phyloP scores from a whole-genome alignment of 1,140 invertebrate species.

The Lepidurus couesii region DNA sequence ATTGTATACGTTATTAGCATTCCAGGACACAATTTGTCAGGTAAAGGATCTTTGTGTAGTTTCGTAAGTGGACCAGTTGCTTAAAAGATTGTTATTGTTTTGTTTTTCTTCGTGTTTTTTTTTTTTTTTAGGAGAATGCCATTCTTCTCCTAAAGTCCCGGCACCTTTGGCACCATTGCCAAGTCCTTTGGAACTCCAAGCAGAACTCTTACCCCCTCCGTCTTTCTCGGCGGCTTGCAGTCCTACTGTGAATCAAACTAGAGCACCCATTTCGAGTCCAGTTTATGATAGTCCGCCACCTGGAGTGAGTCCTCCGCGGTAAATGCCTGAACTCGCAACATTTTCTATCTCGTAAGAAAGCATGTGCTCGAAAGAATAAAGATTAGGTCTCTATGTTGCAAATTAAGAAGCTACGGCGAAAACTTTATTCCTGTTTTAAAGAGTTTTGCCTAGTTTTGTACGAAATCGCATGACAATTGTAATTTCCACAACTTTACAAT shows the following conservation, averaged over 20 bases:
- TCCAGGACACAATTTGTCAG: not conserved
- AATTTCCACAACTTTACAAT: too few species aligned
- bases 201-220: not conserved
- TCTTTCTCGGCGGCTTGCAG: not conserved
- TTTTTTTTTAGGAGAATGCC: not conserved
- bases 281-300: slow-evolving; percentile 13
- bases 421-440: too few species aligned
- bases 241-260: not conserved
- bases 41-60: not conserved
- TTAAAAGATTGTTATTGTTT: too few species aligned
- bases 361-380: too few species aligned
- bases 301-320: slow-evolving; percentile 2
- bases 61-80: not conserved
- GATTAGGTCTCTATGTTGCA: too few species aligned
- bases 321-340: not conserved
- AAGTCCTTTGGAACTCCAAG: slow-evolving; percentile 21
- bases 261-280: not conserved
- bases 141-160: not conserved
- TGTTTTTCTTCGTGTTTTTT: not conserved
- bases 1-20: not conserved
- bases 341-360: too few species aligned
- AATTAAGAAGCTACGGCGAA: too few species aligned
- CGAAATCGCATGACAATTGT: too few species aligned
- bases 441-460: too few species aligned
- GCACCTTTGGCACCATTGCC: not conserved